phyloP scores from a whole-genome alignment of 2,888 invertebrate species.

The Stenichneumon culpator region DNA sequence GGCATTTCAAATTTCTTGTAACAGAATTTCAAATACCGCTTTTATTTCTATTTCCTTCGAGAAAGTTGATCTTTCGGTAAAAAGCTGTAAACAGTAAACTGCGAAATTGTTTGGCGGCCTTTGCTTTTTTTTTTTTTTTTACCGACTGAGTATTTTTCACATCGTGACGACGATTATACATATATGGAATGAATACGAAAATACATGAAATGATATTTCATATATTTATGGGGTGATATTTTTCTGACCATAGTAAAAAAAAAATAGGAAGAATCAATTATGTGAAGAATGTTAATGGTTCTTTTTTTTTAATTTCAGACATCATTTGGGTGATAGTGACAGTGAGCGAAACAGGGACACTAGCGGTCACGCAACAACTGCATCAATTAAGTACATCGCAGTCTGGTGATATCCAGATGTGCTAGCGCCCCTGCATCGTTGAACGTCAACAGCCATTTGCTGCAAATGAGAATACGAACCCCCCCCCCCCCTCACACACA shows the following conservation, averaged over 20 bases:
- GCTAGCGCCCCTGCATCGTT: constrained; percentile 77
- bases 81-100: not conserved
- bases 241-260: not conserved
- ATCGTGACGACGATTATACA: not conserved
- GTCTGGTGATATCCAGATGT: constrained; percentile 83
- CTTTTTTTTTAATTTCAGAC: constrained; percentile 86
- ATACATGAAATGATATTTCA: not conserved
- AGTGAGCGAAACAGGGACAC: constrained; percentile 92
- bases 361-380: constrained; percentile 93
- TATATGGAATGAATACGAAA: no score
- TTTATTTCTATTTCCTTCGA: not conserved
- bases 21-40: no score
- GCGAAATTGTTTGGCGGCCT: not conserved
- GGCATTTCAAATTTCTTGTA: no score
- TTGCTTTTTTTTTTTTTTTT: not conserved
- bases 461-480: constrained; percentile 38
- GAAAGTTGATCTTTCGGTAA: not conserved
- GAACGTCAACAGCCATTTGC: constrained; percentile 46
- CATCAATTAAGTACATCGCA: constrained; percentile 87
- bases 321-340: constrained; percentile 93
- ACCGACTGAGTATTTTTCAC: not conserved
- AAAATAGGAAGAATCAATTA: not conserved
- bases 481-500: constrained; percentile 14
- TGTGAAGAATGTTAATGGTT: not conserved
- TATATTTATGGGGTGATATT: not conserved